These are phyloP conservation scores for Eubasilissa splendida DNA, from an alignment of 2,888 invertebrate species.

Conservation along the genomic window DNA sequence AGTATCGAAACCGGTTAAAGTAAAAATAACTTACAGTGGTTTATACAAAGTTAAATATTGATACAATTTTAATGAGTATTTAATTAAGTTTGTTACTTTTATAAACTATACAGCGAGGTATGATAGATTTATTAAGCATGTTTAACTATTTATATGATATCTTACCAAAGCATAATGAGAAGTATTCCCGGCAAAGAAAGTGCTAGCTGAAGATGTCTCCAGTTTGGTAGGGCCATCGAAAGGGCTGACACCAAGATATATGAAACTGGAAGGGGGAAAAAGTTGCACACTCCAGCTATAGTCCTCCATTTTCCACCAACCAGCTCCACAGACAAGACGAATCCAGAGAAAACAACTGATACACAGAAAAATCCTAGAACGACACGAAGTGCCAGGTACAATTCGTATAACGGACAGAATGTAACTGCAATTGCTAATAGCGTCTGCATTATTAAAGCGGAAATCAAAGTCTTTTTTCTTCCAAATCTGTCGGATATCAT, in stretches of 20 bases:
- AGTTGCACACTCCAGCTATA: conserved; percentile 85
- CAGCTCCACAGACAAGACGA: conserved; percentile 84
- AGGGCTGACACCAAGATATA: conserved; percentile 82
- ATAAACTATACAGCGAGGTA: too few relatives aligned
- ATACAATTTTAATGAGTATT: too few relatives aligned
- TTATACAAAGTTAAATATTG: too few relatives aligned
- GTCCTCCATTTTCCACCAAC: conserved; percentile 87
- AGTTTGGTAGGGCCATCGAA: conserved; percentile 80
- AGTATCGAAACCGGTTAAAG: too few relatives aligned
- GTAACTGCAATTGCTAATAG: conserved; percentile 79
- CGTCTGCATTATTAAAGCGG: conserved; percentile 80
- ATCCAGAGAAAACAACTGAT: conserved; percentile 87
- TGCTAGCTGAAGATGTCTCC: conserved; percentile 81
- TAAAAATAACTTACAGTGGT: too few relatives aligned
- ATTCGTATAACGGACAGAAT: conserved; percentile 79
- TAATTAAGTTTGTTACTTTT: too few relatives aligned
- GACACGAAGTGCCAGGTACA: conserved; percentile 80
- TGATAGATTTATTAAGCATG: too few relatives aligned
- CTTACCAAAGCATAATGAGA: conserved; percentile 78
- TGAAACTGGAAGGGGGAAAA: conserved; percentile 84
- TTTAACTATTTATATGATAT: not conserved
- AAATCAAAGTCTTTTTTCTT: conserved; percentile 82
- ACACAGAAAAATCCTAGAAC: conserved; percentile 84
- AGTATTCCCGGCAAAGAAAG: conserved; percentile 82
- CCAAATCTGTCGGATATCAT: conserved; percentile 71